phyloP scores from a whole-genome alignment of 2,888 invertebrate species.

The Apamea sordens region DNA sequence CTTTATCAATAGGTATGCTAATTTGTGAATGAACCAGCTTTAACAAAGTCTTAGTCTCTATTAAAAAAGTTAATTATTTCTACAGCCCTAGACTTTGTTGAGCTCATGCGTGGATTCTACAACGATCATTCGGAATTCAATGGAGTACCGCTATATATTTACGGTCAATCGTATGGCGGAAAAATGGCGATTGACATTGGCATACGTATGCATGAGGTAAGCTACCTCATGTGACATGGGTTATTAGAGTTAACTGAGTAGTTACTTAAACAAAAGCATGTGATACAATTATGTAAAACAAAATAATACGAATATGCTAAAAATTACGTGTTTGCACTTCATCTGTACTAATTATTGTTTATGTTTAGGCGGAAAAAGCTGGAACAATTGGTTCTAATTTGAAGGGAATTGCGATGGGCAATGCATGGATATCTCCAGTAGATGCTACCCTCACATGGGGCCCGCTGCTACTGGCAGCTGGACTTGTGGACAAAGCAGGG shows the following conservation, averaged over 20 bases:
- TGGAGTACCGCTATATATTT: slow-evolving; percentile 94
- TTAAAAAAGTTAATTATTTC: slow-evolving; percentile 62
- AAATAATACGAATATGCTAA: slow-evolving; percentile 14
- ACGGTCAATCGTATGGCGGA: slow-evolving; percentile 97
- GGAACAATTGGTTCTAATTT: slow-evolving; percentile 92
- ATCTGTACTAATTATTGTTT: slow-evolving; percentile 6
- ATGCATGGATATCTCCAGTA: slow-evolving; percentile 97
- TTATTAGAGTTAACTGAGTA: slow-evolving; percentile 4
- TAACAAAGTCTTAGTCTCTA: not conserved
- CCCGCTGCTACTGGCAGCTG: slow-evolving; percentile 93
- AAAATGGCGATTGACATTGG: slow-evolving; percentile 98
- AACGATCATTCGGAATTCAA: slow-evolving; percentile 92
- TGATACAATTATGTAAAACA: slow-evolving; percentile 20
- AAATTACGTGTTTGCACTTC: not conserved
- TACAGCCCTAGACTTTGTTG: slow-evolving; percentile 93
- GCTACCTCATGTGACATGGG: slow-evolving; percentile 20
- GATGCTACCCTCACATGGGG: slow-evolving; percentile 96
- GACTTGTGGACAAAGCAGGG: slow-evolving; percentile 93
- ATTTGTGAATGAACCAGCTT: not conserved
- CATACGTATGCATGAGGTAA: slow-evolving; percentile 89
- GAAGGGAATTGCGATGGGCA: slow-evolving; percentile 95
- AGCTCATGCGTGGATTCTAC: slow-evolving; percentile 93
- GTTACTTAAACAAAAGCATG: slow-evolving; percentile 14
- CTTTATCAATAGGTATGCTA: not conserved
- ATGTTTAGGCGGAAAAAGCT: slow-evolving; percentile 90